phyloP scores from a whole-genome alignment of 2,113 vertebrate species.

The Entomyzon cyanotis region DNA sequence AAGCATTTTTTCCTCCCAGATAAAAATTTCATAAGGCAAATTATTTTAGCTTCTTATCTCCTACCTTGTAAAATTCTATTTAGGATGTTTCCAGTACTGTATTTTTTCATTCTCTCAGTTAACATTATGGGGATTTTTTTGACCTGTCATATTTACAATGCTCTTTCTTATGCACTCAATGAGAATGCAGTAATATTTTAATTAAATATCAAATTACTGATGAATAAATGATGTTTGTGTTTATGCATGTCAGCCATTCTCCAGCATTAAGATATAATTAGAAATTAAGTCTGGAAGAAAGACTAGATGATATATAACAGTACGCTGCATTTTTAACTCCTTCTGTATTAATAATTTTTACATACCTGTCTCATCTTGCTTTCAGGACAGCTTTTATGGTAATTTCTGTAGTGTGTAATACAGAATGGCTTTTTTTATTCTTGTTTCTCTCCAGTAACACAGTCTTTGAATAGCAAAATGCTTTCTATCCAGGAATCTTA shows the following conservation, averaged over 20 bases:
- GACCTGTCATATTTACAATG: constrained; percentile 3
- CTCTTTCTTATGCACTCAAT: neutral
- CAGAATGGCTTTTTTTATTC: neutral
- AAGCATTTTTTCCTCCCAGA: neutral
- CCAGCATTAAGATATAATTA: constrained; percentile 51
- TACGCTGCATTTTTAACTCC: constrained; percentile 32
- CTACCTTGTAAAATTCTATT: neutral
- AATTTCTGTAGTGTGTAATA: neutral
- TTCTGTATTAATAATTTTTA: neutral
- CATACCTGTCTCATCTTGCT: neutral
- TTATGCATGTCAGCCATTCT: constrained; percentile 6
- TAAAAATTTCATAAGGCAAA: neutral
- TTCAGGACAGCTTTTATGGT: neutral
- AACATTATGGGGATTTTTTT: neutral
- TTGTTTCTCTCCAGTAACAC: neutral
- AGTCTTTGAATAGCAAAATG: neutral
- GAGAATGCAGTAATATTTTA: constrained; percentile 25
- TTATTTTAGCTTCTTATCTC: neutral
- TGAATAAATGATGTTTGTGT: constrained; percentile 53
- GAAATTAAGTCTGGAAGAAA: constrained; percentile 34
- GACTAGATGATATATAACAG: neutral
- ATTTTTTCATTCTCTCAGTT: neutral
- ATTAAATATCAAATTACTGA: constrained; percentile 50
- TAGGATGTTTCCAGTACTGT: neutral
- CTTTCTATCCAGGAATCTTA: neutral